A percentile compares a stretch with the other conserved stretches of the same genome.
These are phyloP conservation scores for Aldrovandia affinis DNA, from an alignment of 2,797 vertebrate genomes.

Conservation along the genomic window DNA sequence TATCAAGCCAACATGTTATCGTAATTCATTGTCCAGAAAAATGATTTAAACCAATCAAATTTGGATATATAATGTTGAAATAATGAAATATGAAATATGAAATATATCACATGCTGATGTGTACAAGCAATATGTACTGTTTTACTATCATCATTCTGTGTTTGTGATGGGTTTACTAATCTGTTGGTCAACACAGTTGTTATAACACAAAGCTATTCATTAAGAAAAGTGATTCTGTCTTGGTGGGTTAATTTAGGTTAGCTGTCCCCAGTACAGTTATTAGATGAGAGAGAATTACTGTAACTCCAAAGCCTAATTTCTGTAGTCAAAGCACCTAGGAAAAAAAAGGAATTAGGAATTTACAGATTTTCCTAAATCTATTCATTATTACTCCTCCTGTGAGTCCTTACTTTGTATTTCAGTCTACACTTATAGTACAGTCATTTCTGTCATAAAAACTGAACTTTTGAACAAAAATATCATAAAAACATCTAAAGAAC, in stretches of 20 bases:
- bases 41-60: neutral
- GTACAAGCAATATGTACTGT: neutral
- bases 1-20: no score
- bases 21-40: neutral
- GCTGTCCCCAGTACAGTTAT: slow-evolving; percentile 42
- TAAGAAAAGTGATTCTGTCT: slow-evolving; percentile 51
- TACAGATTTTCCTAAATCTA: slow-evolving; percentile 27
- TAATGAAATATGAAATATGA: neutral
- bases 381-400: slow-evolving; percentile 17
- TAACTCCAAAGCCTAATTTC: slow-evolving; percentile 26
- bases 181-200: neutral
- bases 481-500: slow-evolving; percentile 38
- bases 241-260: neutral
- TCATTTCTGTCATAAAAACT: slow-evolving; percentile 33
- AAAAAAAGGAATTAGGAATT: slow-evolving; percentile 19
- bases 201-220: slow-evolving; percentile 48
- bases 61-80: neutral
- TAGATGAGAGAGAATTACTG: slow-evolving; percentile 54
- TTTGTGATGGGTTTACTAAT: neutral
- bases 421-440: slow-evolving; percentile 17
- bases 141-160: neutral
- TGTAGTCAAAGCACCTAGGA: slow-evolving; percentile 12
- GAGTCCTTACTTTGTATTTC: slow-evolving; percentile 23
- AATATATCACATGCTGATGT: neutral
- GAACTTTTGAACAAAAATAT: slow-evolving; percentile 38